Evolutionary conservation across 2,113 vertebrate genomes (phyloP).

Genomic region (Semnornis frantzii): DNA sequence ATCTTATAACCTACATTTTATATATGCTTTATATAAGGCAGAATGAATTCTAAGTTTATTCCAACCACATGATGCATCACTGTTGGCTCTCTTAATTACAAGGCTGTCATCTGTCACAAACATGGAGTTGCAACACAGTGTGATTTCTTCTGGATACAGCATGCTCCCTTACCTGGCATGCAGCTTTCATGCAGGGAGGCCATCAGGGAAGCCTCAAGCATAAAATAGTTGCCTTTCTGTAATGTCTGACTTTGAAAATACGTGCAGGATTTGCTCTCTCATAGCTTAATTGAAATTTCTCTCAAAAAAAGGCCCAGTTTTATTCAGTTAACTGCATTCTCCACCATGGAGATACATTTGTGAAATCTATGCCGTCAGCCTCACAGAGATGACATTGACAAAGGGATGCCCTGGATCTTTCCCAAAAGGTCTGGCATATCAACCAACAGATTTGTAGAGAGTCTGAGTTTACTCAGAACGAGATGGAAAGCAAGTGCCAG

Average conservation of each 20-base stretch:
- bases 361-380: neutral
- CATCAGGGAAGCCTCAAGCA: neutral
- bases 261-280: neutral
- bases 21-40: neutral
- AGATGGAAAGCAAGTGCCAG: neutral
- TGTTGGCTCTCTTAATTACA: neutral
- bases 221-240: neutral
- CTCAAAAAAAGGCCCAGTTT: neutral
- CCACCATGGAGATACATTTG: accelerated
- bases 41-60: neutral
- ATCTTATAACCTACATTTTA: neutral
- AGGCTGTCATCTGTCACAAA: neutral
- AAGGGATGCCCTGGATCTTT: neutral
- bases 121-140: accelerated
- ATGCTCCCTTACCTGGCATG: neutral
- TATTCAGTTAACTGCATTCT: neutral
- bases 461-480: neutral
- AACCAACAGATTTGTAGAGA: neutral
- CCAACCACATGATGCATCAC: neutral
- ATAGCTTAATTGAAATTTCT: neutral
- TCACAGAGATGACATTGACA: neutral
- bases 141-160: neutral
- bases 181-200: neutral
- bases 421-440: neutral
- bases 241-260: neutral